Conservation (phyloP, 2,113 vertebrate species). For the Dissostichus mawsoni region DNA sequence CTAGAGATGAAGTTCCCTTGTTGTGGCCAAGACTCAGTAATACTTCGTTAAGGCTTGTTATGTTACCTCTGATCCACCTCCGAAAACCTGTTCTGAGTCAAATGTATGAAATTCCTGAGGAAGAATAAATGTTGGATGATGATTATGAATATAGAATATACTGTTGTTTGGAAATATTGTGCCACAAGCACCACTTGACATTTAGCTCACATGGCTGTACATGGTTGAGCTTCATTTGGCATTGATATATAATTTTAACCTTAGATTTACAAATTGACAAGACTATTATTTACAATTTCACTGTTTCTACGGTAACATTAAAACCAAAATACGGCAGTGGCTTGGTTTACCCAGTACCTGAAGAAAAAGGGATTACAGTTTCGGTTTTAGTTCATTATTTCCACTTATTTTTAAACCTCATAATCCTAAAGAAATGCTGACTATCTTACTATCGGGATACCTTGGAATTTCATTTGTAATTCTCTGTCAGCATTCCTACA, state of each 20-base stretch:
- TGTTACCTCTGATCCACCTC: background rate
- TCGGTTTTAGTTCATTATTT: too few relatives aligned
- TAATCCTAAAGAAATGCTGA: background rate
- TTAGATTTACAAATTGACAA: background rate
- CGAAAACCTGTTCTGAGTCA: background rate
- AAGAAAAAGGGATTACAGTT: too few relatives aligned
- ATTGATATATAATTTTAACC: background rate
- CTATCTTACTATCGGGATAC: background rate
- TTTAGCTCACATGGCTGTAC: background rate
- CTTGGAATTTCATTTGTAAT: background rate
- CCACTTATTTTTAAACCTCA: too few relatives aligned
- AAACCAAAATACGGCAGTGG: background rate
- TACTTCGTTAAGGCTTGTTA: background rate
- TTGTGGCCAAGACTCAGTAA: background rate
- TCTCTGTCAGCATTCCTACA: background rate
- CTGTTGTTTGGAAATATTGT: background rate
- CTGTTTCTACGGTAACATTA: background rate
- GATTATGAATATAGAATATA: background rate
- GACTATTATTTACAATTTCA: background rate
- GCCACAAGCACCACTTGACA: background rate
- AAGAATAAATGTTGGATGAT: background rate
- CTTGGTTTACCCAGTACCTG: background rate
- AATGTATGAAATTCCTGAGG: background rate
- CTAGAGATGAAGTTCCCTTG: background rate
- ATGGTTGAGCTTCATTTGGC: background rate